Conservation (phyloP, 2,113 vertebrate species). For the Malurus melanocephalus region DNA sequence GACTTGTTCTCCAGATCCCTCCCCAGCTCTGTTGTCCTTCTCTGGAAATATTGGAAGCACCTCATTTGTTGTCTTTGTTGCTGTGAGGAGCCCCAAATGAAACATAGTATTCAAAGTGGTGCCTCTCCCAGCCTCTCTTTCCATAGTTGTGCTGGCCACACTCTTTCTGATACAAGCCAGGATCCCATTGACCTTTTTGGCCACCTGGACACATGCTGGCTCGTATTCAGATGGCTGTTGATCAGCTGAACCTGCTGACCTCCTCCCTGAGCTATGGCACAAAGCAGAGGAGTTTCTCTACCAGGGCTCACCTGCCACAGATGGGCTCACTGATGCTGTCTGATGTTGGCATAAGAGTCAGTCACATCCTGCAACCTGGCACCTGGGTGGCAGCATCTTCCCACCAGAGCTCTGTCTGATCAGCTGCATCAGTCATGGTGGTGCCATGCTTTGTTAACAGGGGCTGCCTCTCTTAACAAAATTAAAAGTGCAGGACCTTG, state of each 20-base stretch:
- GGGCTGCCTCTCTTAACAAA: background rate
- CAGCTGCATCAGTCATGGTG: background rate
- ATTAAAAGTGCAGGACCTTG: background rate
- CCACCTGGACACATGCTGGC: background rate
- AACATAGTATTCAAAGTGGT: background rate
- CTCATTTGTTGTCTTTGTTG: background rate
- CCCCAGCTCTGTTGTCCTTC: background rate
- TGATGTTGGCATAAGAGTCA: fast-evolving
- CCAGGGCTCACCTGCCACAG: background rate
- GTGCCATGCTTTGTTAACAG: background rate
- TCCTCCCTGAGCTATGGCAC: background rate
- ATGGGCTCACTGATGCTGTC: background rate
- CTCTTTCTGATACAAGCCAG: background rate
- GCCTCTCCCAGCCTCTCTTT: background rate
- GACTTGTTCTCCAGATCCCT: background rate
- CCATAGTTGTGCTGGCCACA: background rate
- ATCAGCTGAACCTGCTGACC: background rate
- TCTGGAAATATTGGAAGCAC: background rate
- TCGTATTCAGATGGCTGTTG: background rate
- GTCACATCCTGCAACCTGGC: background rate
- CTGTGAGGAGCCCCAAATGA: background rate
- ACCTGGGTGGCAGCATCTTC: background rate
- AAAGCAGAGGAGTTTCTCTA: background rate
- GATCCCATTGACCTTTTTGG: background rate
- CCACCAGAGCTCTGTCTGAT: background rate